These are phyloP conservation scores for Hyppa rectilinea DNA, from an alignment of 2,888 invertebrate genomes.

Conservation along the genomic window DNA sequence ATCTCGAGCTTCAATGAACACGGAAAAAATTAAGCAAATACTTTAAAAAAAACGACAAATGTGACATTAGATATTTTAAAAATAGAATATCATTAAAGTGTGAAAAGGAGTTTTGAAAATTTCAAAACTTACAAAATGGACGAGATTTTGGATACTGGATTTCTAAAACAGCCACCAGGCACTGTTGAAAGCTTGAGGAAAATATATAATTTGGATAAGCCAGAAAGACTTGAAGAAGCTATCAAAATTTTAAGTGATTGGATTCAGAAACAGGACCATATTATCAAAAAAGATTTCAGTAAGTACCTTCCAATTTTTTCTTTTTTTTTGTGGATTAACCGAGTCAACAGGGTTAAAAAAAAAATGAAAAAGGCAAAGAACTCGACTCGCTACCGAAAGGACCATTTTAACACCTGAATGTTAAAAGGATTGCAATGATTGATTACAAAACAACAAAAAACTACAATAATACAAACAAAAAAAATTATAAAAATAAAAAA, in stretches of 20 bases:
- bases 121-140: conserved; percentile 1
- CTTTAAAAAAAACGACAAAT: neutral
- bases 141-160: conserved; percentile 40
- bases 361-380: too few species aligned
- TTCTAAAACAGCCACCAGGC: conserved; percentile 64
- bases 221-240: conserved; percentile 68
- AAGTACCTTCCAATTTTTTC: conserved; percentile 28
- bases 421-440: too few species aligned
- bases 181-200: conserved; percentile 66
- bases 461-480: too few species aligned
- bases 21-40: neutral
- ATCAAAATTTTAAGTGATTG: conserved; percentile 73
- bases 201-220: conserved; percentile 66
- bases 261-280: conserved; percentile 72
- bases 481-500: too few species aligned
- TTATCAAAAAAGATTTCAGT: conserved; percentile 69
- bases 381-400: too few species aligned
- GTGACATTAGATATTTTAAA: neutral
- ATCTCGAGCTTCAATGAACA: neutral
- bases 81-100: neutral
- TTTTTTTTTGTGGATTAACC: neutral
- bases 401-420: too few species aligned
- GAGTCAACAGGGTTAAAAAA: neutral
- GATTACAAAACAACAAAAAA: too few species aligned
- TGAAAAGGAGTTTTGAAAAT: neutral